These are phyloP conservation scores for Ailuropoda melanoleuca DNA, from an alignment of 2,113 vertebrate species.

Conservation along the genomic window DNA sequence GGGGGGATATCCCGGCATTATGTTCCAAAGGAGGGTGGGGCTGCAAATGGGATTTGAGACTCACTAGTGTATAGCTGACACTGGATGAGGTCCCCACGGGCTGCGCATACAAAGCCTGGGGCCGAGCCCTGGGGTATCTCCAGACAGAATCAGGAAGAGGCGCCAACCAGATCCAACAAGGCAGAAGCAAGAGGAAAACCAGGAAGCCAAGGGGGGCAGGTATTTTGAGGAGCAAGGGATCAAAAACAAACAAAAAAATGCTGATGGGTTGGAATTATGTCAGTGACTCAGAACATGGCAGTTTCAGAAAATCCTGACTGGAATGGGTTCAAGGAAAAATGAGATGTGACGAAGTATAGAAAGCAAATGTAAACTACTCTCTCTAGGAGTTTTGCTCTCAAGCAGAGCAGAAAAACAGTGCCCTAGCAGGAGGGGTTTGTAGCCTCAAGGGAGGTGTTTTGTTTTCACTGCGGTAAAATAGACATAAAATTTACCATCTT, in stretches of 20 bases:
- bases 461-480: background rate
- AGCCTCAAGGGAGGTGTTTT: background rate
- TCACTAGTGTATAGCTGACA: too few species aligned
- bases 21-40: background rate
- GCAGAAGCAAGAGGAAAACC: background rate
- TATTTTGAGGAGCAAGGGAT: background rate
- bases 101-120: background rate
- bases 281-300: background rate
- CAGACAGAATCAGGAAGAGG: background rate
- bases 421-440: background rate
- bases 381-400: background rate
- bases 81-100: fast-evolving
- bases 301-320: background rate
- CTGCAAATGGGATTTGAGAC: background rate
- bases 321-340: background rate
- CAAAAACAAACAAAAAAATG: background rate
- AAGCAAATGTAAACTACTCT: background rate
- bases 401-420: background rate
- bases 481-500: background rate
- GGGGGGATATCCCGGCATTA: fast-evolving
- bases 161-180: background rate
- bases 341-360: background rate
- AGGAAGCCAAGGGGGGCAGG: too few species aligned
- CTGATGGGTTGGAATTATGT: too few species aligned
- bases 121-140: background rate